Percentiles rank a stretch among this genome's conserved stretches.
Conservation (phyloP, 2,113 vertebrate genomes). For the Cyprinodon variegatus region DNA sequence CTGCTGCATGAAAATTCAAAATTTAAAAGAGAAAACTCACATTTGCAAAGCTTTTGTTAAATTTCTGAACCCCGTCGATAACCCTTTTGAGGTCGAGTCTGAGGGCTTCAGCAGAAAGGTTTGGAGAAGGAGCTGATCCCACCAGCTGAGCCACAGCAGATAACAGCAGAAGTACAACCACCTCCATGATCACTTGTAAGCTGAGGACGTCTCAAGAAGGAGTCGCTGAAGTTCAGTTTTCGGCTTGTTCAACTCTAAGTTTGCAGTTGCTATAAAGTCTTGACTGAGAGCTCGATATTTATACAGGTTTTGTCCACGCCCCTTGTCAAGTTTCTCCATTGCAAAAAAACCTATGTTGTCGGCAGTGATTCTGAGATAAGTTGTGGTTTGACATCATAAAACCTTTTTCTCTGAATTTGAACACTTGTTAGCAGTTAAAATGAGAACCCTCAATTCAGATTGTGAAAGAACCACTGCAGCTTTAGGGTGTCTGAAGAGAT, state of each 20-base stretch:
- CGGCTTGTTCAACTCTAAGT: constrained; percentile 4
- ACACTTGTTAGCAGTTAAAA: not conserved
- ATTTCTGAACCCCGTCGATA: accelerated
- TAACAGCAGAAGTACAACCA: constrained; percentile 19
- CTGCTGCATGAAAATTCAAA: not conserved
- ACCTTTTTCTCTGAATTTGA: constrained; percentile 37
- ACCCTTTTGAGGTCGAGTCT: accelerated
- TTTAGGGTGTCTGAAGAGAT: not conserved
- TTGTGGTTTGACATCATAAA: constrained; percentile 42
- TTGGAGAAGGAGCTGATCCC: accelerated
- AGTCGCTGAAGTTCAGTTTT: not conserved
- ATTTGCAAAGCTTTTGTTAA: accelerated
- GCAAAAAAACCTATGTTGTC: not conserved
- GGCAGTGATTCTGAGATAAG: constrained; percentile 37
- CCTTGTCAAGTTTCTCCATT: not conserved
- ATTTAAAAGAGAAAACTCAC: not conserved
- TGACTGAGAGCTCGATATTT: constrained; percentile 5
- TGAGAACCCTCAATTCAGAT: not conserved
- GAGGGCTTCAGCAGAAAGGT: accelerated
- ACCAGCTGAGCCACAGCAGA: constrained; percentile 4
- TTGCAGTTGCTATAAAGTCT: constrained; percentile 17
- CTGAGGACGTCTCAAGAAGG: not conserved
- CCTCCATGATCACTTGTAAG: constrained; percentile 14
- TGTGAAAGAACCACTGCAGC: not conserved
- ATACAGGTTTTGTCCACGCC: constrained; percentile 48